Percentiles rank a stretch among this genome's conserved stretches.
These are phyloP conservation scores for Trichopoda pennipes DNA, from an alignment of 2,888 invertebrate genomes.

Conservation along the genomic window DNA sequence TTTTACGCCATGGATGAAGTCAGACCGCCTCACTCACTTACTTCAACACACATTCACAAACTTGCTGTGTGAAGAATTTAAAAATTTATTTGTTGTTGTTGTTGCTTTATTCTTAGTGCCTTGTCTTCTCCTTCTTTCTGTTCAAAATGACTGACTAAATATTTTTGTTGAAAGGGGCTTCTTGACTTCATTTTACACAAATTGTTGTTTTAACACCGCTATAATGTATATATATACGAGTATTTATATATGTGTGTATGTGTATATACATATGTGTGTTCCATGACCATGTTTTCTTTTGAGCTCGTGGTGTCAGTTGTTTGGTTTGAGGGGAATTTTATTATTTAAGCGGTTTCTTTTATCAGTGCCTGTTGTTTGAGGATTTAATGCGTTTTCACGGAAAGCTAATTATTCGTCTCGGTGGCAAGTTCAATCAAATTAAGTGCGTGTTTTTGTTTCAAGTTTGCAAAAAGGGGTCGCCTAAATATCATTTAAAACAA, in stretches of 20 bases:
- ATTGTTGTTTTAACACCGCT: conserved; percentile 56
- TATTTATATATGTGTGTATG: neutral
- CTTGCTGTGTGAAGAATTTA: conserved; percentile 48
- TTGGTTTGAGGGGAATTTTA: conserved; percentile 24
- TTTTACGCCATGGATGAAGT: conserved; percentile 62
- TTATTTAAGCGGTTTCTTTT: conserved; percentile 38
- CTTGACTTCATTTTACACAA: conserved; percentile 47
- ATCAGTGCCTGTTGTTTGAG: conserved; percentile 56
- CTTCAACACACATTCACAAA: conserved; percentile 8
- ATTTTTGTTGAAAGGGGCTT: conserved; percentile 53
- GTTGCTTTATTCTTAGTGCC: neutral
- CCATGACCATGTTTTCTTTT: conserved; percentile 1
- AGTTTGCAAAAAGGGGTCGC: conserved; percentile 50
- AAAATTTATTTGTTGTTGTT: conserved; percentile 36
- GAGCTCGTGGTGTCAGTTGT: conserved; percentile 16
- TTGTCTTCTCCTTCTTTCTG: conserved; percentile 2
- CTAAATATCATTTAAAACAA: conserved; percentile 54
- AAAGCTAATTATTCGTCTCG: conserved; percentile 75
- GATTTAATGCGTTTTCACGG: conserved; percentile 73
- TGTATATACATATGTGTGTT: neutral
- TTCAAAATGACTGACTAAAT: conserved; percentile 54
- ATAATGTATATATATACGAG: neutral
- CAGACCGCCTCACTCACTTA: conserved; percentile 31
- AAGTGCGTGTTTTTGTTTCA: conserved; percentile 72
- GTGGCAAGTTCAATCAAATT: conserved; percentile 80